Base-by-base conservation (phyloP, 1,140 invertebrate species). In the Solenopsis fugax region DNA sequence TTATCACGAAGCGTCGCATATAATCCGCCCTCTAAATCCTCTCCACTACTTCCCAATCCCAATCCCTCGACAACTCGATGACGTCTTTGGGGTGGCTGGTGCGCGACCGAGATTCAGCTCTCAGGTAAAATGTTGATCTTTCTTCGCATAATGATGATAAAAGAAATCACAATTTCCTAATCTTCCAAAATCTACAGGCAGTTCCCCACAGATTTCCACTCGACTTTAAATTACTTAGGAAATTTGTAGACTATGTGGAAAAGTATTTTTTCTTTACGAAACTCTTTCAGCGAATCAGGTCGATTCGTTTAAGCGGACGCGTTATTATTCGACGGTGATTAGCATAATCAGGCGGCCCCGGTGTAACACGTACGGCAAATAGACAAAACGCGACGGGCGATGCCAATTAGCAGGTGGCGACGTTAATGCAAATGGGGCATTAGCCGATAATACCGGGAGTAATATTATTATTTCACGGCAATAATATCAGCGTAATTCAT, bases 401-500 rank as follows among this genome's bases (percentile, higher is more conserved):
- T 62, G 75, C 87, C 81, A 89, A 89, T 89, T 89, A 89, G 81
- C 80, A 62, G 81, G 52, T 48, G 48, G 67, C 29, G 48, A 67
- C 72, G 62, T 90, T 90, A 87, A 92, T 91, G 89, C 85, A 87
- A 91, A 91, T 91, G 64, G 62, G 71, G 72, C 85, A 92, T 92
- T 89, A 89, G 91, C 87, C 87, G 76, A 91, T 91, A 92, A 92
- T 92, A 88, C 69, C 48, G 50, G 41, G 54, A 69, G 81, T 92
- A 92, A 90, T 87, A 89, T 92, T 91, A 91, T 92, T 92, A 92
- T 91, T 92, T 92, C 80, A 88, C 77, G 87, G 78, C 81, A 90
- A 92, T 89, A 92, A 92, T 93, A 92, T 93, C 87, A 88, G 71
- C 69, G 84, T 92, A 93, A 92, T 91, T 92, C 89, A 88, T 93